Base-by-base conservation (phyloP, 1,140 invertebrate species). In the Calycopis cecrops region DNA sequence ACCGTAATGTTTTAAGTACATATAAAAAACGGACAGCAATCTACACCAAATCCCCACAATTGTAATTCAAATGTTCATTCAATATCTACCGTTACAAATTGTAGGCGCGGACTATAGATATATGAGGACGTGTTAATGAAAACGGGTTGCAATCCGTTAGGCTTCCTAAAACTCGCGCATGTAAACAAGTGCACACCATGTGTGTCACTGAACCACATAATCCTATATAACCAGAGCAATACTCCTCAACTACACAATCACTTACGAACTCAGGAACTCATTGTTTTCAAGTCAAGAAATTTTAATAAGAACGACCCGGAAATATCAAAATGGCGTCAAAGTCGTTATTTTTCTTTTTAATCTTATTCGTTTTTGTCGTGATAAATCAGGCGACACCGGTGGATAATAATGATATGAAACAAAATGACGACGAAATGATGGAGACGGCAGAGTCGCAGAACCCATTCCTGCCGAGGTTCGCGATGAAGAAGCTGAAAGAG, bases 171-270 rank as follows among this genome's bases (percentile, higher is more conserved):
- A 81, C 73, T 69, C 50, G 69, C 71, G 63, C 38, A 53, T 69
- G 62, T 71, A 82, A 83, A 84, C 79, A 79, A 59, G 73, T 76
- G 72, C 73, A 83, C 55, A 54, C 48, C 38, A 80, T 76, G 72
- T 84, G 80, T 84, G 79, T 83, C 80, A 84, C 62, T 55, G 57
- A 63, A 65, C 40, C 69, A 18, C 47, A 60, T 52, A 61, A 60
- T 60, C 69, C 64, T 84, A 84, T 84, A 84, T 72, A 85, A 77
- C 60, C 49, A 17, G 10, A 17, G 14, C 40, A 9, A 33, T 34
- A 37, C 9, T 10, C 10, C 28, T 40, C 7, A 18, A 14, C 6
- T 28, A 44, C 40, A 44, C 14, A 44, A 40, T 2, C 14, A 44
- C 16, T 40, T 17, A 28, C 6, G 16, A 16, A 42, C 3, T 1